A percentile compares a stretch with the other conserved stretches of the same genome.
Conservation (phyloP, 2,113 vertebrate genomes). For the Emydocephalus ijimae region DNA sequence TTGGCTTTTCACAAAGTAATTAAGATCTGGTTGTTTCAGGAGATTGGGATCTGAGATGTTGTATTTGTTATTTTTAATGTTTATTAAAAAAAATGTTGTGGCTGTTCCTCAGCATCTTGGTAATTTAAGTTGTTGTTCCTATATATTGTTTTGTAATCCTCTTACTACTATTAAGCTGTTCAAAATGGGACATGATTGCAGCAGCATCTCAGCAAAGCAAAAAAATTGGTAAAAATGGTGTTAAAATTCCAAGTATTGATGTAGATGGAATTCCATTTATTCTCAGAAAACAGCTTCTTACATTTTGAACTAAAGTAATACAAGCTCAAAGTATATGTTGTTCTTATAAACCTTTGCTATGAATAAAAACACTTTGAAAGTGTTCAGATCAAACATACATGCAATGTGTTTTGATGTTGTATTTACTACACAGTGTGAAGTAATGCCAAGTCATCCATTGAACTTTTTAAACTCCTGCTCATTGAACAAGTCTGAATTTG, state of each 20-base stretch:
- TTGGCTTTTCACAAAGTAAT: background rate
- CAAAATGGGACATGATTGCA: background rate
- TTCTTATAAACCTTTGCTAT: background rate
- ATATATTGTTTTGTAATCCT: background rate
- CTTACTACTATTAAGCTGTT: background rate
- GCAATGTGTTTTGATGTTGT: background rate
- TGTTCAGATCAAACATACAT: background rate
- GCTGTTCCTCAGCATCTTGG: background rate
- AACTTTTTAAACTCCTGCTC: background rate
- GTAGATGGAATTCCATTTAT: background rate
- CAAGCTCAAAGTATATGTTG: background rate
- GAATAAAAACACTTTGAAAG: background rate
- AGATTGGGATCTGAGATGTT: background rate
- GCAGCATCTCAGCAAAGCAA: background rate
- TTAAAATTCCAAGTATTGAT: background rate
- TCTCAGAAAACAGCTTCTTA: background rate
- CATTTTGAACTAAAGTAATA: background rate
- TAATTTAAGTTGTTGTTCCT: background rate
- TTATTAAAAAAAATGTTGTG: background rate
- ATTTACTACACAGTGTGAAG: background rate
- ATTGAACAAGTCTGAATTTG: background rate
- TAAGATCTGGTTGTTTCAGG: background rate
- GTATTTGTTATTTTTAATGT: background rate
- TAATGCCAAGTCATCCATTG: background rate
- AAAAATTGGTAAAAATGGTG: background rate